Evolutionary conservation across 64 coral and sea anemone genomes (phyloP).

Genomic region (Montipora sp.): DNA sequence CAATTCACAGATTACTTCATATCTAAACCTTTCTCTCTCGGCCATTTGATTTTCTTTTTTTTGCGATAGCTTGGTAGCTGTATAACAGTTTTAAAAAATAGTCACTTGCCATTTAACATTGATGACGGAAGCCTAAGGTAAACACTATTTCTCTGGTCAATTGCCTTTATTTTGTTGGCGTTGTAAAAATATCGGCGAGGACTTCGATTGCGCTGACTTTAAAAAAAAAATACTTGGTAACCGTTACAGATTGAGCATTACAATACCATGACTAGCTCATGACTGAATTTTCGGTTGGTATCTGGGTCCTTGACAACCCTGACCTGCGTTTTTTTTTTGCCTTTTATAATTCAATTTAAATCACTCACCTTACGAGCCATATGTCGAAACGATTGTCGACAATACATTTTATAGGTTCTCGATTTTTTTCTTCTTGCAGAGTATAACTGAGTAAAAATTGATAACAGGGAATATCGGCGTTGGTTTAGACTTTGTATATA

Average conservation of each 20-base stretch:
- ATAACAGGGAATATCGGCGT: too few relatives aligned
- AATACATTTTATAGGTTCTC: background rate
- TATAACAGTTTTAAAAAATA: too few relatives aligned
- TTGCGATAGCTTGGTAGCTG: background rate
- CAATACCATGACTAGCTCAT: too few relatives aligned
- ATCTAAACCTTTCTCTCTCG: background rate
- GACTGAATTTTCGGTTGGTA: too few relatives aligned
- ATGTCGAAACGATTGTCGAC: background rate
- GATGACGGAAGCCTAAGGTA: too few relatives aligned
- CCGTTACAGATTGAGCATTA: background rate
- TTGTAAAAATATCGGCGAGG: background rate
- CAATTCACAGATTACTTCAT: background rate
- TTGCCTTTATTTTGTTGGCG: background rate
- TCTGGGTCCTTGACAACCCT: background rate
- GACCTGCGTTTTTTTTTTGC: background rate
- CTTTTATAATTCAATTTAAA: background rate
- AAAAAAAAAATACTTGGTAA: background rate
- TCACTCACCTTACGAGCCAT: background rate
- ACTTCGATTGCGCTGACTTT: too few relatives aligned
- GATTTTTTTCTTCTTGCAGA: background rate
- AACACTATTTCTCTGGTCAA: background rate
- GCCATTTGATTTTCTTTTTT: background rate
- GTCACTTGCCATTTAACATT: too few relatives aligned
- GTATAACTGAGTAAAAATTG: background rate
- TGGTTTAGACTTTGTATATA: too few relatives aligned